Conservation (phyloP, 2,888 invertebrate genomes). For the Synanthedon formicaeformis region DNA sequence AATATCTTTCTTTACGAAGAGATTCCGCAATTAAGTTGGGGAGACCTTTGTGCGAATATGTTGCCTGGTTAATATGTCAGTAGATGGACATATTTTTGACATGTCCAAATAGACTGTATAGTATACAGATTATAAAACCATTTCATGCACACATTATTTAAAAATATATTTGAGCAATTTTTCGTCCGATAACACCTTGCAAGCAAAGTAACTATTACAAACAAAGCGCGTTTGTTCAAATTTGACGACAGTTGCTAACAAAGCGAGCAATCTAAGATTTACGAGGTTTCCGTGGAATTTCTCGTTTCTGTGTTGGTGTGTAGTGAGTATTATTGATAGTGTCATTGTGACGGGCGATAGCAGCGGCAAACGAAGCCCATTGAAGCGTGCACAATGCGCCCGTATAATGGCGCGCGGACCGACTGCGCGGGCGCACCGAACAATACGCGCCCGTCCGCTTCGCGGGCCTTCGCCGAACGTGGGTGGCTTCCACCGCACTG, state of each 20-base stretch:
- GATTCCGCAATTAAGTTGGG: too few relatives aligned
- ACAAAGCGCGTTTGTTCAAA: slow-evolving; percentile 4
- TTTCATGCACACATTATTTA: too few relatives aligned
- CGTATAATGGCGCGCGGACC: slow-evolving; percentile 53
- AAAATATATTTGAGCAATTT: too few relatives aligned
- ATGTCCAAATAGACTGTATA: too few relatives aligned
- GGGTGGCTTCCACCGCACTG: slow-evolving; percentile 38
- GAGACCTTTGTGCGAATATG: too few relatives aligned
- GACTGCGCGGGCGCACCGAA: slow-evolving; percentile 43
- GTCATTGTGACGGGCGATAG: slow-evolving; percentile 60
- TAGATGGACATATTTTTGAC: too few relatives aligned
- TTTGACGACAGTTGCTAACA: slow-evolving; percentile 27
- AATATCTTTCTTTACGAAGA: too few relatives aligned
- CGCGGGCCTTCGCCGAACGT: slow-evolving; percentile 50
- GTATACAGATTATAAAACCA: too few relatives aligned
- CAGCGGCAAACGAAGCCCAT: slow-evolving; percentile 59
- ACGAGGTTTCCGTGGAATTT: slow-evolving; percentile 53
- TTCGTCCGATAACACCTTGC: too few relatives aligned
- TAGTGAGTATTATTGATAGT: slow-evolving; percentile 57
- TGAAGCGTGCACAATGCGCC: slow-evolving; percentile 65
- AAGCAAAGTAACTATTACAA: too few relatives aligned
- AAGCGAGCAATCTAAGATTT: slow-evolving; percentile 40
- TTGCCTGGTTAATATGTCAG: too few relatives aligned
- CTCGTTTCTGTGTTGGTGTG: slow-evolving; percentile 28
- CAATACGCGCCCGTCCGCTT: slow-evolving; percentile 46